These are phyloP conservation scores for Agraylea sexmaculata DNA, from an alignment of 1,140 invertebrate species.

Conservation along the genomic window DNA sequence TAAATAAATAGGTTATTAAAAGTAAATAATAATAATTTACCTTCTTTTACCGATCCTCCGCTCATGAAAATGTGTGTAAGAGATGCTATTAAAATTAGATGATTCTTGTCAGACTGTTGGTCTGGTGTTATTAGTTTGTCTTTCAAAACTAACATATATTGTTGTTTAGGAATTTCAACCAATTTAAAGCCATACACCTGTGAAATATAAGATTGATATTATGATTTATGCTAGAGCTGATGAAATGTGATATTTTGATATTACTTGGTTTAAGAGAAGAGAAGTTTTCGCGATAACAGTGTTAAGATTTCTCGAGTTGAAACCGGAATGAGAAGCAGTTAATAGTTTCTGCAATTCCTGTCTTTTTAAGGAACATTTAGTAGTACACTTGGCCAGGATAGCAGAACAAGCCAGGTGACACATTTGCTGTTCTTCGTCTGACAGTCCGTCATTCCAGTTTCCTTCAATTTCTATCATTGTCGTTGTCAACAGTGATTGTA, in stretches of 20 bases:
- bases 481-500: too few relatives aligned
- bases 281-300: not conserved
- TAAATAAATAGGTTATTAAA: slow-evolving; percentile 5
- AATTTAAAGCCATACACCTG: slow-evolving; percentile 18
- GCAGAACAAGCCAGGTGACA: too few relatives aligned
- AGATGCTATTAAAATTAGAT: slow-evolving; percentile 10
- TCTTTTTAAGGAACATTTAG: too few relatives aligned
- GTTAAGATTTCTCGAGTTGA: too few relatives aligned
- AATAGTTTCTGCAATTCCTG: too few relatives aligned
- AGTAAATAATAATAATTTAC: slow-evolving; percentile 3
- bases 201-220: slow-evolving; percentile 4
- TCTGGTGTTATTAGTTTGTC: slow-evolving; percentile 5
- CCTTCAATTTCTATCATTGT: too few relatives aligned
- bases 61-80: slow-evolving; percentile 19
- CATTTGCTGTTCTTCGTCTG: too few relatives aligned
- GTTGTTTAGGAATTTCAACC: slow-evolving; percentile 12
- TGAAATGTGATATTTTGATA: not conserved
- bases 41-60: slow-evolving; percentile 16
- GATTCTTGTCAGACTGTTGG: not conserved
- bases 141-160: slow-evolving; percentile 14
- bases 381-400: too few relatives aligned
- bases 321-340: too few relatives aligned
- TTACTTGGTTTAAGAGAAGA: slow-evolving; percentile 6
- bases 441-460: too few relatives aligned
- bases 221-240: not conserved